A percentile compares a stretch with the other conserved stretches of the same genome.
These are phyloP conservation scores for Anguilla megastoma DNA, from an alignment of 2,797 vertebrate species.

Conservation along the genomic window DNA sequence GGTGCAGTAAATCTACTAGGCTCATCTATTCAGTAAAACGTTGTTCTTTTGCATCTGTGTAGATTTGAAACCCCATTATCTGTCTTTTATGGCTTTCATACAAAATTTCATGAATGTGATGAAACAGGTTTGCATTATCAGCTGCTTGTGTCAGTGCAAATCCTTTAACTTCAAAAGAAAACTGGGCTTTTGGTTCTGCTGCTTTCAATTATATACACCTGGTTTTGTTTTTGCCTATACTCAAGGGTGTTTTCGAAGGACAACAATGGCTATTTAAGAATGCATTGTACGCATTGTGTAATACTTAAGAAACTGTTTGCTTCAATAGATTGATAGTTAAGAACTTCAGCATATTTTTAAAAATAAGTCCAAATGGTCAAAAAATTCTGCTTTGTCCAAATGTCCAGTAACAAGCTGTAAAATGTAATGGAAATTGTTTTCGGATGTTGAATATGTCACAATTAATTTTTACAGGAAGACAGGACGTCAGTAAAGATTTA, in stretches of 20 bases:
- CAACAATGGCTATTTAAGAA: neutral
- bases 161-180: neutral
- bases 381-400: neutral
- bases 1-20: neutral
- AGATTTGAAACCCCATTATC: neutral
- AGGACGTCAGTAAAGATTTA: neutral
- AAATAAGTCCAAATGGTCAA: neutral
- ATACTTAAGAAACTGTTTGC: neutral
- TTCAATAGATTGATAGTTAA: neutral
- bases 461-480: neutral
- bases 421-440: neutral
- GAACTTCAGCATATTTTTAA: neutral
- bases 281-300: neutral
- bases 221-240: neutral
- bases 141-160: neutral
- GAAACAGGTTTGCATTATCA: neutral
- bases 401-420: neutral
- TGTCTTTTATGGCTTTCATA: neutral
- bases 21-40: neutral
- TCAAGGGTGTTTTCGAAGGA: constrained; percentile 4
- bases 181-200: neutral
- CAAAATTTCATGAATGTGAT: neutral
- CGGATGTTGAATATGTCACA: neutral
- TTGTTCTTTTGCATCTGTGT: neutral
- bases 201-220: neutral